Conservation (phyloP, 2,888 invertebrate species). For the Agonum fuliginosum region DNA sequence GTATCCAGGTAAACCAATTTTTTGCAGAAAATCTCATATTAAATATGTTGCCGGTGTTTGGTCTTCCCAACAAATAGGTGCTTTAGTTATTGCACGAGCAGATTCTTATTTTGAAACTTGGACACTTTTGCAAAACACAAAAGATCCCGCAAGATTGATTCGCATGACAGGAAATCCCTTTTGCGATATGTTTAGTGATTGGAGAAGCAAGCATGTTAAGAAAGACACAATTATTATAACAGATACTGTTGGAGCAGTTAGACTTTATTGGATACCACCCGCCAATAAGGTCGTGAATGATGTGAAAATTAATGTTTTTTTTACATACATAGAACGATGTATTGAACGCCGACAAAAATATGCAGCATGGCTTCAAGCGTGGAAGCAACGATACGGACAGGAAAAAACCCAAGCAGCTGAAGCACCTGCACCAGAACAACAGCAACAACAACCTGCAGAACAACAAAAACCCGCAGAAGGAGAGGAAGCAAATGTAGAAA, state of each 20-base stretch:
- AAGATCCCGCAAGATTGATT: not conserved
- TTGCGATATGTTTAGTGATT: conserved; percentile 21
- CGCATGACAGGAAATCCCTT: conserved; percentile 19
- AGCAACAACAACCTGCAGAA: not conserved
- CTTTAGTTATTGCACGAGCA: not conserved
- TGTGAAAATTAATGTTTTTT: not conserved
- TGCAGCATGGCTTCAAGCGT: not conserved
- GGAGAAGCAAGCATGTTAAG: not conserved
- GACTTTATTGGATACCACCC: conserved; percentile 22
- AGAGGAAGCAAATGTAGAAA: not conserved
- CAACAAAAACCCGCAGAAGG: no score
- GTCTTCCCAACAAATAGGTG: conserved; percentile 81
- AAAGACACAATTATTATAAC: conserved; percentile 14
- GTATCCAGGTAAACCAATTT: conserved; percentile 72
- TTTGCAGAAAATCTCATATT: conserved; percentile 79
- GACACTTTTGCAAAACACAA: conserved; percentile 82
- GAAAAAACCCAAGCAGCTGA: no score
- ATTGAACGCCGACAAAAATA: not conserved
- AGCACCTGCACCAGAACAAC: not conserved
- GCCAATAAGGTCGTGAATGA: not conserved
- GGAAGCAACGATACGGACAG: not conserved
- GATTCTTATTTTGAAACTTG: conserved; percentile 85
- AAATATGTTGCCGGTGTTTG: conserved; percentile 82
- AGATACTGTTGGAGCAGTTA: conserved; percentile 13
- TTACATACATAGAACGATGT: not conserved